Base-by-base conservation (phyloP, 2,888 invertebrate species). In the Agrochola litura region DNA sequence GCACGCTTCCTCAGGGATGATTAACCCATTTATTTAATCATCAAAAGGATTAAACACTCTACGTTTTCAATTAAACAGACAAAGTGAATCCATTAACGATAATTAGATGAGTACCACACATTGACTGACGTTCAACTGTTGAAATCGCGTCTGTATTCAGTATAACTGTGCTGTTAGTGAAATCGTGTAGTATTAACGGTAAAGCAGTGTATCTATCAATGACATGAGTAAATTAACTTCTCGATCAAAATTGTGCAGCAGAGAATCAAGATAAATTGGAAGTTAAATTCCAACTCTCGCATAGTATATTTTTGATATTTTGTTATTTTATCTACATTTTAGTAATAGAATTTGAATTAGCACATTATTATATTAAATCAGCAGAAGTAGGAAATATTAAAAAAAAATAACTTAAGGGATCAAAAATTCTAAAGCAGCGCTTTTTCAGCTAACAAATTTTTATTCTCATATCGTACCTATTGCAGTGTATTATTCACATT, bases 181-280 rank as follows among this genome's bases (percentile, higher is more conserved):
- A 70, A 71, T 61, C 14, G 61, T 83, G 73, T 73, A 73, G 43
- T 79, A 63, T 74, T 77, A 68, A 43, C 22, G n/a, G 41, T 54
- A 71, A 69, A 74, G 12, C 49, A 22, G 30, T 52, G 56, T 68
- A 78, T 86, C 81, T 79, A 79, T 84, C 80, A 76, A 71, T 79
- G 80, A 78, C 79, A 83, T 9, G 69, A 71, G 74, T 84, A 79
- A 82, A 88, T 86, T 84, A 84, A 68, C 65, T 76, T 49, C 46
- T 54, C 41, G 41, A 78, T 78, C 76, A 74, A 75, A 85, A 82
- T 85, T 77, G 65, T 75, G 56, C 46, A 49, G 8, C 52, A 30
- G 58, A 60, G 56, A 82, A 76, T 73, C 60, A 54, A 43, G 30
- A 25, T 46, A 49, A 75, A 84, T 73, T 61, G 56, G 41, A 43